phyloP scores from a whole-genome alignment of 2,797 vertebrate species.

The Valencia hispanica region DNA sequence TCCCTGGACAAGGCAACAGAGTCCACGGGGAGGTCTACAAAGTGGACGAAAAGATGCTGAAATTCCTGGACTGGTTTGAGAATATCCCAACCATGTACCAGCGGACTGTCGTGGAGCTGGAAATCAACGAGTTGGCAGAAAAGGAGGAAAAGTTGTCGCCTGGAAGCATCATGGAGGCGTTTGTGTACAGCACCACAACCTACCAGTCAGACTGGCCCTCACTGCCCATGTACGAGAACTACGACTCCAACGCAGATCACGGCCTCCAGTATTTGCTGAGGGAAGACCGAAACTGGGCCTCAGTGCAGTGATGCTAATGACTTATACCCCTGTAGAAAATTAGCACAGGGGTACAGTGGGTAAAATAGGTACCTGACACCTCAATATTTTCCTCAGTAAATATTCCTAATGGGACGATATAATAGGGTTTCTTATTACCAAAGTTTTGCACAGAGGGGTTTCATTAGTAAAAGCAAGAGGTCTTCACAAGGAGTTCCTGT shows the following conservation, averaged over 20 bases:
- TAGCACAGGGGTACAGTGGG: neutral
- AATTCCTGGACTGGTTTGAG: conserved; percentile 90
- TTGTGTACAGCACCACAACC: conserved; percentile 81
- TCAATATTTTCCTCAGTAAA: neutral
- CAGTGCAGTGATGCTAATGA: neutral
- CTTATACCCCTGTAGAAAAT: too few species aligned
- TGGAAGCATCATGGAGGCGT: conserved; percentile 72
- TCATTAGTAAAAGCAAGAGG: too few species aligned
- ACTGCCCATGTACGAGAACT: conserved; percentile 79
- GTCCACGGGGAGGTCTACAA: conserved; percentile 89
- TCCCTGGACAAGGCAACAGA: conserved; percentile 81
- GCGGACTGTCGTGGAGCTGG: conserved; percentile 77
- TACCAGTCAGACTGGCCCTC: conserved; percentile 84
- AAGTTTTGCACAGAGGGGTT: neutral
- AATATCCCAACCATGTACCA: conserved; percentile 87
- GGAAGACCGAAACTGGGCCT: conserved; percentile 60
- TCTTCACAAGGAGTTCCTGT: neutral
- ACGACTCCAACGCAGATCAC: conserved; percentile 83
- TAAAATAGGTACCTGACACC: neutral
- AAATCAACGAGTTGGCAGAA: conserved; percentile 79
- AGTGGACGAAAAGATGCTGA: conserved; percentile 88
- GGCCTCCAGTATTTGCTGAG: conserved; percentile 79
- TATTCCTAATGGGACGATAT: too few species aligned
- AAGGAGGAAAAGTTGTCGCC: conserved; percentile 20
- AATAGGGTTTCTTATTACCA: too few species aligned